Evolutionary conservation across 2,113 vertebrate species (phyloP).

Genomic region (Urocolius indicus): DNA sequence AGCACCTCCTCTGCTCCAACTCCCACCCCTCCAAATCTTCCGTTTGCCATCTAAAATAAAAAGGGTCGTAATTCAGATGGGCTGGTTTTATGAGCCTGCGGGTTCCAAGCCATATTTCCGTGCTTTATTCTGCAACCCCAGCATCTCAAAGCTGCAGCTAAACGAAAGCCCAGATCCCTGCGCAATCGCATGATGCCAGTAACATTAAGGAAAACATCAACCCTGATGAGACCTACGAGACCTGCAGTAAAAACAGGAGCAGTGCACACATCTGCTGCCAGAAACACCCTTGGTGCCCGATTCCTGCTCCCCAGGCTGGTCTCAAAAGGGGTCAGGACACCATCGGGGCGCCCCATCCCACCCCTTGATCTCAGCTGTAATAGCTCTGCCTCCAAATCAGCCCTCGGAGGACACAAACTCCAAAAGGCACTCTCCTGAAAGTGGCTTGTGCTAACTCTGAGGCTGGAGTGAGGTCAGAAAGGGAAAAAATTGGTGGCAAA

Average conservation of each 20-base stretch:
- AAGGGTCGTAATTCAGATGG: neutral
- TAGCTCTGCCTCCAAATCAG: neutral
- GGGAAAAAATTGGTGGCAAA: neutral
- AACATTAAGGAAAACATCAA: neutral
- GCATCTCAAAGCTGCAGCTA: neutral
- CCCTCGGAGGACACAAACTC: neutral
- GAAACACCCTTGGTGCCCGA: neutral
- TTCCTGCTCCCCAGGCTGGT: neutral
- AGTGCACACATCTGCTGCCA: neutral
- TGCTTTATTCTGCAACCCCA: neutral
- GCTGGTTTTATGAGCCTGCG: neutral
- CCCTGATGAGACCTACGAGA: slow-evolving; percentile 36
- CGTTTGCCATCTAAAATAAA: neutral
- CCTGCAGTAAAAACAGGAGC: neutral
- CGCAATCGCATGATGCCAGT: neutral
- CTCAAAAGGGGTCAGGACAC: neutral
- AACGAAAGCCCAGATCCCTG: neutral
- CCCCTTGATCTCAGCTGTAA: neutral
- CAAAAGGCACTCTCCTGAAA: neutral
- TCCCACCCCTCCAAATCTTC: neutral
- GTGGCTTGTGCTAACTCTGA: neutral
- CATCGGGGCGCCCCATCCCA: neutral
- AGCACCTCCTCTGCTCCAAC: neutral
- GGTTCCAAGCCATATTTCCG: rapidly evolving
- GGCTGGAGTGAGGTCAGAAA: neutral